phyloP scores from a whole-genome alignment of 2,888 invertebrate genomes.

The Platerodrilus igneus region DNA sequence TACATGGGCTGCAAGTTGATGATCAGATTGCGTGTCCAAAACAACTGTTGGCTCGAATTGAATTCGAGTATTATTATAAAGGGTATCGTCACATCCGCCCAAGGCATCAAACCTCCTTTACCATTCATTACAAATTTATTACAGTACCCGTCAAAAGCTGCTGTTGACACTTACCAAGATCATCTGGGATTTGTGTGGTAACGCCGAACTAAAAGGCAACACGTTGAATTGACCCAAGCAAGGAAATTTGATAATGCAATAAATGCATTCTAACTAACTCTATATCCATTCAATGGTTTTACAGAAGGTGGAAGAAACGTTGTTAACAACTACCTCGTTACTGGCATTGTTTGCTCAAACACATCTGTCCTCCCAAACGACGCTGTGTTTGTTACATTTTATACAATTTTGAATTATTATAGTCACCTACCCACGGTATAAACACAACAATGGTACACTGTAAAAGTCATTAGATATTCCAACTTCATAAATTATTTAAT shows the following conservation, averaged over 20 bases:
- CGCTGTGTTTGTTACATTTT: slow-evolving; percentile 39
- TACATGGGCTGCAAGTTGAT: slow-evolving; percentile 31
- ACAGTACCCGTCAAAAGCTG: slow-evolving; percentile 19
- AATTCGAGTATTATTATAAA: slow-evolving; percentile 26
- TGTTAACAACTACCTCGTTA: slow-evolving; percentile 44
- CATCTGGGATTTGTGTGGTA: no score
- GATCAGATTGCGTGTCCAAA: slow-evolving; percentile 36
- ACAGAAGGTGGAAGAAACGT: slow-evolving; percentile 17
- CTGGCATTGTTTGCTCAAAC: slow-evolving; percentile 40
- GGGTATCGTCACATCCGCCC: slow-evolving; percentile 28
- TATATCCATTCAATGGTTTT: no score
- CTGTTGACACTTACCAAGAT: slow-evolving; percentile 24
- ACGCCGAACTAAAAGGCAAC: no score
- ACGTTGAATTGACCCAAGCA: slow-evolving; percentile 6
- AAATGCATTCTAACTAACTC: no score
- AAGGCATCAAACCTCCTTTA: slow-evolving; percentile 28
- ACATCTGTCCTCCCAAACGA: slow-evolving; percentile 42
- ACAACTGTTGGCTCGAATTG: no score
- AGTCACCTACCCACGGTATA: slow-evolving; percentile 16
- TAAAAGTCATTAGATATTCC: no score
- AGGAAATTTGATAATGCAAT: slow-evolving; percentile 19
- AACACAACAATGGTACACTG: no score
- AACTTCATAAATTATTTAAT: no score
- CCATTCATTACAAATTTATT: slow-evolving; percentile 24
- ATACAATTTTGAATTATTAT: slow-evolving; percentile 29